Percentiles rank a stretch among this genome's conserved stretches.
These are phyloP conservation scores for Drosophila obscura DNA, from an alignment of 1,140 invertebrate species.

Conservation along the genomic window DNA sequence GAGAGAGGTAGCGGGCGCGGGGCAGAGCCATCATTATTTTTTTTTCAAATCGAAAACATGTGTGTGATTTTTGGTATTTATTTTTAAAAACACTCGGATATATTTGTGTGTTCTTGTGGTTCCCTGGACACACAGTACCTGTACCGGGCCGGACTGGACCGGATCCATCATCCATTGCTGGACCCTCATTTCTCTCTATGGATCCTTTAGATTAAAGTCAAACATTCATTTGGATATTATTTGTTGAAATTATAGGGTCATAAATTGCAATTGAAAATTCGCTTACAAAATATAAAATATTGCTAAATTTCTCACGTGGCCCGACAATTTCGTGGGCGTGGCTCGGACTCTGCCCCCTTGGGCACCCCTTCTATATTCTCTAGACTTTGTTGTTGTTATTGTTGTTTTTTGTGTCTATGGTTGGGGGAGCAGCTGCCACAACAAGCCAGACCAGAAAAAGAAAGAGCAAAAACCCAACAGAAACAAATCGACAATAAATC, in stretches of 20 bases:
- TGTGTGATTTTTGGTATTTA: conserved; percentile 76
- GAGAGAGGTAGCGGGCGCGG: conserved; percentile 3
- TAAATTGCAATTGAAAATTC: too few relatives aligned
- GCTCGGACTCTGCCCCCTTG: conserved; percentile 32
- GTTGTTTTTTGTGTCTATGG: conserved; percentile 58
- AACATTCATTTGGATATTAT: conserved; percentile 4
- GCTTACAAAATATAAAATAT: too few relatives aligned
- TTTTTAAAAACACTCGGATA: conserved; percentile 56
- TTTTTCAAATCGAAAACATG: conserved; percentile 69
- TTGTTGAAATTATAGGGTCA: not conserved
- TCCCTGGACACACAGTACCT: conserved; percentile 22
- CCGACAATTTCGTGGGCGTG: conserved; percentile 46
- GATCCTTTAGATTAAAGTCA: not conserved
- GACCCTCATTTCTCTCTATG: not conserved
- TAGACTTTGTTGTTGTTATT: not conserved
- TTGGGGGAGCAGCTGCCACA: conserved; percentile 62
- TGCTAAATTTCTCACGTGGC: conserved; percentile 28
- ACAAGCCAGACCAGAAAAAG: conserved; percentile 11
- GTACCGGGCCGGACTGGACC: not conserved
- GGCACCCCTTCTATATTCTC: not conserved
- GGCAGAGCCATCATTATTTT: conserved; percentile 44
- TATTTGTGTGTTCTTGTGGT: conserved; percentile 11
- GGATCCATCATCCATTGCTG: not conserved
- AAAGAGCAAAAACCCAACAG: conserved; percentile 10
- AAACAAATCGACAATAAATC: conserved; percentile 65